A percentile compares a stretch with the other conserved stretches of the same genome.
Conservation (phyloP, 2,113 vertebrate species). For the Plestiodon gilberti region DNA sequence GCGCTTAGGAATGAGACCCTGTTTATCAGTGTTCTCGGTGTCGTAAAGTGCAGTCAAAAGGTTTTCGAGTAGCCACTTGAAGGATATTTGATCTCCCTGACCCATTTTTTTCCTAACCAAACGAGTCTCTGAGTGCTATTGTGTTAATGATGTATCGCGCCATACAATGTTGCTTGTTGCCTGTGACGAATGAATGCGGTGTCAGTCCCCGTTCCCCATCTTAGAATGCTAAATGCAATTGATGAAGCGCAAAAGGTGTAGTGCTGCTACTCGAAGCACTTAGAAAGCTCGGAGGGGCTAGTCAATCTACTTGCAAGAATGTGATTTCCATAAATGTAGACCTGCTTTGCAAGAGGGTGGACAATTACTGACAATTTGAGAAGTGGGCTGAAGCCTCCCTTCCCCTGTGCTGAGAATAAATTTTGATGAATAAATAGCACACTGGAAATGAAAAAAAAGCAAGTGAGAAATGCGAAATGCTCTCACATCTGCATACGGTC, state of each 20-base stretch:
- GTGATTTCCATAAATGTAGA: slow-evolving; percentile 27
- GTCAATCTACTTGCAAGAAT: slow-evolving; percentile 21
- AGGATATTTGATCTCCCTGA: slow-evolving; percentile 41
- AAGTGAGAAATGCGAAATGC: neutral
- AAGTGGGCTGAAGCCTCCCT: neutral
- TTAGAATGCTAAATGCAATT: slow-evolving; percentile 37
- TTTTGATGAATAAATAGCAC: neutral
- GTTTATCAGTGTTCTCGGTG: slow-evolving; percentile 15
- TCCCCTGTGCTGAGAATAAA: neutral
- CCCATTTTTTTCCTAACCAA: neutral
- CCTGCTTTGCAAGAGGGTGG: neutral
- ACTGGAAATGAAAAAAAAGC: neutral
- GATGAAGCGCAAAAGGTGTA: slow-evolving; percentile 23
- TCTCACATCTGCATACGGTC: neutral
- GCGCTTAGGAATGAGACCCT: neutral
- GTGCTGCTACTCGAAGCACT: slow-evolving; percentile 7
- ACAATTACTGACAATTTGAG: neutral
- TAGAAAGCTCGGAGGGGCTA: slow-evolving; percentile 20
- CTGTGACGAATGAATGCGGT: slow-evolving; percentile 29
- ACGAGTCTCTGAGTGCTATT: slow-evolving; percentile 13
- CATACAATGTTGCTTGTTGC: neutral
- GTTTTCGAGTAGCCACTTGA: slow-evolving; percentile 33
- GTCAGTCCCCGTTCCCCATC: slow-evolving; percentile 13
- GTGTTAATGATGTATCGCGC: slow-evolving; percentile 14
- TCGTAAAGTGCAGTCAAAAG: slow-evolving; percentile 14